Evolutionary conservation across 1,140 invertebrate species (phyloP).

Genomic region (Zelostemma sp.): DNA sequence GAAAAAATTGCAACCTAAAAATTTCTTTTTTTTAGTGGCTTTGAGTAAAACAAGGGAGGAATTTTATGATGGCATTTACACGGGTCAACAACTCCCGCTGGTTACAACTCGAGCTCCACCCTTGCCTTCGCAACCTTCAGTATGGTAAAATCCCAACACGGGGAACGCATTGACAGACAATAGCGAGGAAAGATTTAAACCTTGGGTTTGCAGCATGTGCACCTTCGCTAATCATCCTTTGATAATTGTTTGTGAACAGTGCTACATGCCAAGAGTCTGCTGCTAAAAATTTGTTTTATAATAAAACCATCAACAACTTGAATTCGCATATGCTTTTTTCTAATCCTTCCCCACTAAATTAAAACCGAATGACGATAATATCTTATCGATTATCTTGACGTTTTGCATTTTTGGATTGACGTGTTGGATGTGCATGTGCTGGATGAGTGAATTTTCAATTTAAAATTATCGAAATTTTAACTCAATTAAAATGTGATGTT

Average conservation of each 20-base stretch:
- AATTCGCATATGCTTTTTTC: too few species aligned
- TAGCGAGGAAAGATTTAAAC: conserved; percentile 65
- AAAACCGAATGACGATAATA: too few species aligned
- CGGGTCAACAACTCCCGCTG: conserved; percentile 70
- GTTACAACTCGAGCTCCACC: conserved; percentile 35
- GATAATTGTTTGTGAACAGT: conserved; percentile 90
- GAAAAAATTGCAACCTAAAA: neutral
- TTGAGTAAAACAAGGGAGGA: conserved; percentile 74
- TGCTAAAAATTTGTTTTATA: too few species aligned
- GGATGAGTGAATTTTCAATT: too few species aligned
- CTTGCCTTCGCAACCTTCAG: conserved; percentile 59
- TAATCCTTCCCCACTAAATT: too few species aligned
- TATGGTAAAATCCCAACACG: conserved; percentile 45
- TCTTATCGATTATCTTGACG: too few species aligned
- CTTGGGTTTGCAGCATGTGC: conserved; percentile 90
- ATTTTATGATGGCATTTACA: conserved; percentile 83
- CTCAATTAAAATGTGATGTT: too few species aligned
- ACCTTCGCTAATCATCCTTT: conserved; percentile 93
- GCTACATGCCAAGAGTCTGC: conserved; percentile 77
- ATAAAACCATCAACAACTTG: too few species aligned
- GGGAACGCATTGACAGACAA: conserved; percentile 15
- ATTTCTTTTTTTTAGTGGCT: conserved; percentile 61
- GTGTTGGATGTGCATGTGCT: too few species aligned
- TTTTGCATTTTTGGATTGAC: too few species aligned
- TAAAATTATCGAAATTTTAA: too few species aligned